phyloP scores from a whole-genome alignment of 1,140 invertebrate species.

The Spodoptera litura region DNA sequence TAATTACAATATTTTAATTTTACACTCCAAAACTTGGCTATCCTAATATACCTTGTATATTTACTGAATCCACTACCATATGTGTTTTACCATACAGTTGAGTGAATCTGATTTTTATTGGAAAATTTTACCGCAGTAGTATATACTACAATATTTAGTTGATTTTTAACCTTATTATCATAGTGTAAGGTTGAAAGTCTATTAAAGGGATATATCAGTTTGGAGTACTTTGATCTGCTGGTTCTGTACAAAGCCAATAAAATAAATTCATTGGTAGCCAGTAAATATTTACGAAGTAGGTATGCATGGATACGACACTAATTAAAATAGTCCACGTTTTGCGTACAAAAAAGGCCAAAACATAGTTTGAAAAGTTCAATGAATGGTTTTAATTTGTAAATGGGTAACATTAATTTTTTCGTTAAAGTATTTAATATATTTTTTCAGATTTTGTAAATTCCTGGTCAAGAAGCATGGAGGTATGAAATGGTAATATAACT shows the following conservation, averaged over 20 bases:
- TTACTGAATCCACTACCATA: slow-evolving; percentile 13
- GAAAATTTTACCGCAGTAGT: slow-evolving; percentile 23
- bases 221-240: too few species aligned
- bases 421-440: too few species aligned
- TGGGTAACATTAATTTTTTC: too few species aligned
- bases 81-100: slow-evolving; percentile 4
- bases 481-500: too few species aligned
- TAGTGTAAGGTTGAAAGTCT: too few species aligned
- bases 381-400: too few species aligned
- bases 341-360: not conserved
- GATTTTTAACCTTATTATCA: too few species aligned
- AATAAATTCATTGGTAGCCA: slow-evolving; percentile 30
- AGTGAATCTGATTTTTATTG: slow-evolving; percentile 33
- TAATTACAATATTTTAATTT: slow-evolving; percentile 2
- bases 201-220: too few species aligned
- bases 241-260: not conserved
- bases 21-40: not conserved
- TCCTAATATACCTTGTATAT: slow-evolving; percentile 3
- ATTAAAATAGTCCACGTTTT: slow-evolving; percentile 22
- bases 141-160: too few species aligned
- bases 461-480: too few species aligned
- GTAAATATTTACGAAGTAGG: slow-evolving; percentile 29
- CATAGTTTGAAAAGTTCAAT: not conserved
- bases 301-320: not conserved
- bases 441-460: too few species aligned